These are phyloP conservation scores for Chrysina gloriosa DNA, from an alignment of 2,888 invertebrate species.

Conservation along the genomic window DNA sequence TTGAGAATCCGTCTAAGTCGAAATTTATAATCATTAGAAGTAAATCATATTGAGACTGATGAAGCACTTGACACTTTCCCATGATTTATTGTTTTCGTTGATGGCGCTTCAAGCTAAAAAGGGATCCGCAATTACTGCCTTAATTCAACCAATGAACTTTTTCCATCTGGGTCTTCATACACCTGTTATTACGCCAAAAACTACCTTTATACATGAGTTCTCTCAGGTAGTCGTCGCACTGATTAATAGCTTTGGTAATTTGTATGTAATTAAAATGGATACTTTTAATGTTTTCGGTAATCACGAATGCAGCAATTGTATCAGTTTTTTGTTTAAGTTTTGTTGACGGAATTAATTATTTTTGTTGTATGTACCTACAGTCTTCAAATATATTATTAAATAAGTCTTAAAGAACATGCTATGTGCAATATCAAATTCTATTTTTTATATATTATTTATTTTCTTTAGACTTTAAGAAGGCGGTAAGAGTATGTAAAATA, in stretches of 20 bases:
- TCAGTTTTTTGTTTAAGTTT: no score
- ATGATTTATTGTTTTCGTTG: constrained; percentile 55
- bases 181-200: constrained; percentile 43
- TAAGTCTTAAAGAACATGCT: no score
- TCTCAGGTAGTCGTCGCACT: constrained; percentile 39
- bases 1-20: constrained; percentile 33
- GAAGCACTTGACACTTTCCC: constrained; percentile 55
- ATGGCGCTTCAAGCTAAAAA: constrained; percentile 50
- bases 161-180: constrained; percentile 42
- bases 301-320: no score
- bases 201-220: constrained; percentile 39
- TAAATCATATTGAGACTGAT: constrained; percentile 57
- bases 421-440: no score
- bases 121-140: constrained; percentile 49
- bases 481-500: no score
- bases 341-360: no score
- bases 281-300: background rate
- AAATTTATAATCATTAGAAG: constrained; percentile 57
- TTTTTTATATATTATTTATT: no score
- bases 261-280: constrained; percentile 26
- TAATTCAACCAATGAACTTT: constrained; percentile 46
- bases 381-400: no score
- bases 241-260: constrained; percentile 34
- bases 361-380: no score
- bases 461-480: no score